Evolutionary conservation across 2,888 invertebrate genomes (phyloP).

Genomic region (Brachynemurus nebulosus): DNA sequence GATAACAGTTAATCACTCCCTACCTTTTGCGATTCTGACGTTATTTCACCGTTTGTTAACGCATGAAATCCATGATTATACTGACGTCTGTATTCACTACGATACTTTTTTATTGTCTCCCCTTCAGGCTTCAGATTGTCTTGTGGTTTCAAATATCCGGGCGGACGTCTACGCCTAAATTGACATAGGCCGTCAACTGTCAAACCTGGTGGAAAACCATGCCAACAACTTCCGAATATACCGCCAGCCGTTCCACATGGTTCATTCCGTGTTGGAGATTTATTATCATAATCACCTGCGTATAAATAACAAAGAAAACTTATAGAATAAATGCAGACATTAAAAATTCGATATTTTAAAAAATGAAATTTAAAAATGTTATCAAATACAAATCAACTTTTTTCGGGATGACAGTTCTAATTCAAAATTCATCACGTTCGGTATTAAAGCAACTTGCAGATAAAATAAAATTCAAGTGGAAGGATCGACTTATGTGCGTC

Average conservation of each 20-base stretch:
- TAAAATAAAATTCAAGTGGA: too few relatives aligned
- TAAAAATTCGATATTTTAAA: too few relatives aligned
- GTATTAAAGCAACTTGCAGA: too few relatives aligned
- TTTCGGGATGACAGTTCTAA: too few relatives aligned
- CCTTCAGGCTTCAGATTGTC: constrained; percentile 27
- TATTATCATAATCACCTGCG: constrained; percentile 5
- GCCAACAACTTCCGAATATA: constrained; percentile 11
- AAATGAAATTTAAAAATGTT: background rate
- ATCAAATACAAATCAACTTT: background rate
- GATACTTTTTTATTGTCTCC: constrained; percentile 27
- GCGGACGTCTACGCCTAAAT: constrained; percentile 33
- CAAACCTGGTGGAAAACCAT: constrained; percentile 33
- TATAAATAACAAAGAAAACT: background rate
- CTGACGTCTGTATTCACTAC: constrained; percentile 28
- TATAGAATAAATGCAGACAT: background rate
- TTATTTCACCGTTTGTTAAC: constrained; percentile 13
- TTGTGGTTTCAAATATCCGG: constrained; percentile 20
- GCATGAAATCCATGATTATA: constrained; percentile 23
- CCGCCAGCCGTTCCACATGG: constrained; percentile 12
- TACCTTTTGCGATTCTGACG: background rate
- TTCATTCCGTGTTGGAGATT: constrained; percentile 6
- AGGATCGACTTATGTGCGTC: too few relatives aligned
- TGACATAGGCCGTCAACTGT: constrained; percentile 39
- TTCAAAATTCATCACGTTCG: too few relatives aligned
- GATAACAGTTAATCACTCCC: background rate